phyloP scores from a whole-genome alignment of 1,140 invertebrate species.

The Euwallacea fornicatus region DNA sequence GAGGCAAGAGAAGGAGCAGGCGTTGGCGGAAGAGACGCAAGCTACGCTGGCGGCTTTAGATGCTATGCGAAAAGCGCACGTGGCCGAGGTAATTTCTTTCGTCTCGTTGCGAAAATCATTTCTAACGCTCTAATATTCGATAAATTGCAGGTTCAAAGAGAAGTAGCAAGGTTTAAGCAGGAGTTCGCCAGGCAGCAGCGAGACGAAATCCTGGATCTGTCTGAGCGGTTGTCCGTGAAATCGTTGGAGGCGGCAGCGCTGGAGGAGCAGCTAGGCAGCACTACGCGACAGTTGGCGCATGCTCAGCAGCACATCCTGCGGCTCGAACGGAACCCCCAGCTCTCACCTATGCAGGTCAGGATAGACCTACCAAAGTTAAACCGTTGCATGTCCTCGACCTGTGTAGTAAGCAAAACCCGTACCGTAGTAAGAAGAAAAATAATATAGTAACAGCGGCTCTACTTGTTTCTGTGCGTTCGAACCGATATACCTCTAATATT shows the following conservation, averaged over 20 bases:
- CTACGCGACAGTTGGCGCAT: conserved; percentile 76
- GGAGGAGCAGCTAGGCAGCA: conserved; percentile 77
- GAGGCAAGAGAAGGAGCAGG: conserved; percentile 82
- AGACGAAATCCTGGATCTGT: conserved; percentile 79
- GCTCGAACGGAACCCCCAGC: conserved; percentile 67
- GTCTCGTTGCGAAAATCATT: not conserved
- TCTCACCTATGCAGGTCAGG: conserved; percentile 60
- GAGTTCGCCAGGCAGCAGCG: conserved; percentile 78
- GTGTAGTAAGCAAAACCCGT: not conserved
- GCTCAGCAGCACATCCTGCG: conserved; percentile 79
- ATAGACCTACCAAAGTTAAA: not conserved
- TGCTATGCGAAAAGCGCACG: conserved; percentile 90
- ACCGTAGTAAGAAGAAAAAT: not conserved
- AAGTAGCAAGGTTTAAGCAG: conserved; percentile 84
- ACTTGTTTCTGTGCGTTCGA: conserved; percentile 1
- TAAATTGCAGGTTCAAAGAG: conserved; percentile 65
- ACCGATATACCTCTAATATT: not conserved
- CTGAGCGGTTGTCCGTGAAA: conserved; percentile 88
- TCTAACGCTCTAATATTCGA: not conserved
- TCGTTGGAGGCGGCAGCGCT: conserved; percentile 86
- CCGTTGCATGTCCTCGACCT: not conserved
- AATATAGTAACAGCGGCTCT: not conserved
- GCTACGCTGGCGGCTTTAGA: conserved; percentile 80
- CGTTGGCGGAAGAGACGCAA: conserved; percentile 86
- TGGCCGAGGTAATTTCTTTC: conserved; percentile 66